Base-by-base conservation (phyloP, 2,113 vertebrate species). In the Leptodactylus fuscus region DNA sequence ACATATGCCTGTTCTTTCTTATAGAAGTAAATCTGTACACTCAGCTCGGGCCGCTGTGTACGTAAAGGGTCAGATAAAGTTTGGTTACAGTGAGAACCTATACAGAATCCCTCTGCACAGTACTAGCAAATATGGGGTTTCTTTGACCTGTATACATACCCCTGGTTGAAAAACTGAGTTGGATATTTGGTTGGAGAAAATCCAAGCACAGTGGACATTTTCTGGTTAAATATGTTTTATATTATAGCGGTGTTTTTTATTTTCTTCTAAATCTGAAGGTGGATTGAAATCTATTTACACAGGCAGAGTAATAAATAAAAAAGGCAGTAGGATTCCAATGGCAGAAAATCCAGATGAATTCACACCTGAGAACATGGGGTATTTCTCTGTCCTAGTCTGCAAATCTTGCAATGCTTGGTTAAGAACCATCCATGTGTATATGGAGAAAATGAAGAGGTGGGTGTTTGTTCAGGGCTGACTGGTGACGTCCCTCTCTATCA, bases 391-490 rank as follows among this genome's bases (percentile, higher is more conserved):
- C 77, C 77, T 27, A 2, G 53, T 62, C 20, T 80, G 2, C 38
- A 60, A 20, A 62, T 27, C 55, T 62, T 80, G 77, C 12, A 62
- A 58, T 80, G 77, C 53, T 80, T 80, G 22, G 55, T 80, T 62
- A 62, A 73, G 32, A 83, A 27, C 48, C 49, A 41, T 49, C 69
- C 48, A 74, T 83, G 81, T 83, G 67, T 82, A 34, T 71, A 55
- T 36, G 29, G 69, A 73, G 67, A 73, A 80, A 80, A 62, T 62
- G 55, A 80, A 80, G 53, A 44, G 53, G n/a, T 15, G 62, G 69
- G 62, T 58, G 41, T 81, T 51, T 69, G 60, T 84, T 77, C 82
- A 76, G 73, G 83, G 46, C 34, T 85, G 75, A 38, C 44, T 32
- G 76, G 36, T 70, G 49, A 79, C 62, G 65, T 51, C 48, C 67